Base-by-base conservation (phyloP, 2,888 invertebrate species). In the Lithophane socia region DNA sequence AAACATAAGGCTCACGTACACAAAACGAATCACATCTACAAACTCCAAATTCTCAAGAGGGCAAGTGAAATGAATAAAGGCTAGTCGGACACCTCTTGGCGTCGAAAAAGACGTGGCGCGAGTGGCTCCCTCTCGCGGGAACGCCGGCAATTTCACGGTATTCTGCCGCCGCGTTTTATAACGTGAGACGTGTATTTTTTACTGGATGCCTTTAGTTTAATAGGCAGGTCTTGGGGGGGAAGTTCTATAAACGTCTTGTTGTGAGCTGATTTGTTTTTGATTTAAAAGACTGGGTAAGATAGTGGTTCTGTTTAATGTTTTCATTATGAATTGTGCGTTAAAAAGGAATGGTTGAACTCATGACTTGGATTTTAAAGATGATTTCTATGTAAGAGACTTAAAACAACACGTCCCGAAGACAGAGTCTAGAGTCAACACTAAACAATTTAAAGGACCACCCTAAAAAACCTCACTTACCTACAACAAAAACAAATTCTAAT, bases 71-170 rank as follows among this genome's bases (percentile, higher is more conserved):
- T 88, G 89, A 90, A 90, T 90, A 90, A 90, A 88, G 87, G 90
- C 83, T 84, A 84, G 78, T 80, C 81, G 83, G 87, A 86, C 86
- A 86, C 85, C 87, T 82, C 87, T 87, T 82, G 84, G 84, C 84
- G 84, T 84, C 83, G 83, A 83, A 87, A 87, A 85, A 86, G 84
- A 85, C 85, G 81, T 83, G 86, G 86, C 80, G 79, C 84, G 85
- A 85, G 88, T 87, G 78, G 80, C 80, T 71, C 75, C 80, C 80
- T 83, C 89, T 82, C 85, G 56, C 60, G 87, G 87, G 86, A 83
- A 67, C 73, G 70, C 73, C 82, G 77, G 89, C 91, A 91, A 91
- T 91, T 91, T 91, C 91, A 91, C 90, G 91, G 84, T 88, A 82
- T 85, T 76, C 80, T 86, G 89, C 86, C 85, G 82, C 83, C 79